Conservation (phyloP, 2,888 invertebrate genomes). For the Slavum lentiscoides region DNA sequence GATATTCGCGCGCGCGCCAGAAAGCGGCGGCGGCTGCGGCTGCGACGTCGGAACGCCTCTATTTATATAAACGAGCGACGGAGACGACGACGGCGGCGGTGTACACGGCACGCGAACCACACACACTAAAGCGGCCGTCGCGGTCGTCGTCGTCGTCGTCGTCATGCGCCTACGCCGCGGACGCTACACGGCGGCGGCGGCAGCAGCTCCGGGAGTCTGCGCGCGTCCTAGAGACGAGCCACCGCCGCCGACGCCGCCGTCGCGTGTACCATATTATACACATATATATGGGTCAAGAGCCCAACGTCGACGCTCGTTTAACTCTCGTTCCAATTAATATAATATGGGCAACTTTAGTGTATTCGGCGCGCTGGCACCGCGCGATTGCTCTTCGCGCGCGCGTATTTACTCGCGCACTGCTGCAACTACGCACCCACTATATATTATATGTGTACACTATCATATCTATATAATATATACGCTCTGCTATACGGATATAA, state of each 20-base stretch:
- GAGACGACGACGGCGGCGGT: neutral
- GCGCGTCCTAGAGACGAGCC: constrained; percentile 40
- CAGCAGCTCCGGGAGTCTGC: constrained; percentile 36
- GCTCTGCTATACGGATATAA: too few species aligned
- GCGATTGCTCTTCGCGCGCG: too few species aligned
- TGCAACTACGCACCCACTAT: too few species aligned
- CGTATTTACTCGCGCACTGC: too few species aligned
- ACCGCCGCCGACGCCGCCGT: constrained; percentile 9
- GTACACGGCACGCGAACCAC: constrained; percentile 29
- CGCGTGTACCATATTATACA: neutral
- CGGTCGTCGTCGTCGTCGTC: neutral
- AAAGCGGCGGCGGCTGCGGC: neutral
- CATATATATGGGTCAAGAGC: constrained; percentile 48
- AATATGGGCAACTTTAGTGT: neutral
- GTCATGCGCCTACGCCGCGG: constrained; percentile 41
- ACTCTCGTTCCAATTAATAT: constrained; percentile 49
- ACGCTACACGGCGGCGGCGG: neutral
- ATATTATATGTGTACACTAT: too few species aligned
- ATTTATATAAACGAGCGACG: constrained; percentile 50
- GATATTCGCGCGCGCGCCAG: constrained; percentile 45
- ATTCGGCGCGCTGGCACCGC: neutral
- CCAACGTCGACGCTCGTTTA: neutral
- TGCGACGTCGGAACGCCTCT: constrained; percentile 37
- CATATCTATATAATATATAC: too few species aligned
- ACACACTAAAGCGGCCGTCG: constrained; percentile 22